Conservation (phyloP, 2,888 invertebrate species). For the Sphinx pinastri region DNA sequence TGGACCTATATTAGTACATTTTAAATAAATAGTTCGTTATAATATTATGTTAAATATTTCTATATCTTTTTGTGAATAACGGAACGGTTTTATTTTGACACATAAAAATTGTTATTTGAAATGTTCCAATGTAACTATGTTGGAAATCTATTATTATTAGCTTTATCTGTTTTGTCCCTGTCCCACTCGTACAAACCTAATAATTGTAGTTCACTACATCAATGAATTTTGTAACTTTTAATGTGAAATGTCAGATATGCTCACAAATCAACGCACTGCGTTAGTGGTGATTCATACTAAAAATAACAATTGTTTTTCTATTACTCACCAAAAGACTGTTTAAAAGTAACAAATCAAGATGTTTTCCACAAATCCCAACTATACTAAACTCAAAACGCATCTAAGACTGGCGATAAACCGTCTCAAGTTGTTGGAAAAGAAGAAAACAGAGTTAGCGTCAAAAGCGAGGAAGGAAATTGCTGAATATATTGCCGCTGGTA, state of each 20-base stretch:
- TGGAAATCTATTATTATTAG: too few relatives aligned
- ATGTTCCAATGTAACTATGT: too few relatives aligned
- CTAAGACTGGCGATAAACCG: conserved; percentile 96
- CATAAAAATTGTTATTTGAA: too few relatives aligned
- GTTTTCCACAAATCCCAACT: conserved; percentile 97
- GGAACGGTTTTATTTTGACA: too few relatives aligned
- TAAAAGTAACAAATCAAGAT: conserved; percentile 74
- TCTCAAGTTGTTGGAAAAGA: conserved; percentile 97
- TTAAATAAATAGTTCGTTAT: too few relatives aligned
- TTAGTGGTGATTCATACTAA: conserved; percentile 24
- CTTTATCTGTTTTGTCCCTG: too few relatives aligned
- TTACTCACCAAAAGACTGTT: conserved; percentile 28
- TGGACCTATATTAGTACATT: too few relatives aligned
- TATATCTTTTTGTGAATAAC: too few relatives aligned
- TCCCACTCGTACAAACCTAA: too few relatives aligned
- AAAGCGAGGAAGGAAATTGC: conserved; percentile 99
- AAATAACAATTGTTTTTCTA: conserved; percentile 15
- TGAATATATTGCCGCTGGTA: conserved; percentile 94
- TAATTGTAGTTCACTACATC: too few relatives aligned
- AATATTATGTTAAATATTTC: too few relatives aligned
- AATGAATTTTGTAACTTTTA: too few relatives aligned
- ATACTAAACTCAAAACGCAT: conserved; percentile 98
- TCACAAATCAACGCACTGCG: background rate
- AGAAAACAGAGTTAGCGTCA: conserved; percentile 97
- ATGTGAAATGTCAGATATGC: background rate